Evolutionary conservation across 1,140 invertebrate genomes (phyloP), one percentile per base, ranked within the genome.

Genomic region (Hirudo medicinalis): DNA sequence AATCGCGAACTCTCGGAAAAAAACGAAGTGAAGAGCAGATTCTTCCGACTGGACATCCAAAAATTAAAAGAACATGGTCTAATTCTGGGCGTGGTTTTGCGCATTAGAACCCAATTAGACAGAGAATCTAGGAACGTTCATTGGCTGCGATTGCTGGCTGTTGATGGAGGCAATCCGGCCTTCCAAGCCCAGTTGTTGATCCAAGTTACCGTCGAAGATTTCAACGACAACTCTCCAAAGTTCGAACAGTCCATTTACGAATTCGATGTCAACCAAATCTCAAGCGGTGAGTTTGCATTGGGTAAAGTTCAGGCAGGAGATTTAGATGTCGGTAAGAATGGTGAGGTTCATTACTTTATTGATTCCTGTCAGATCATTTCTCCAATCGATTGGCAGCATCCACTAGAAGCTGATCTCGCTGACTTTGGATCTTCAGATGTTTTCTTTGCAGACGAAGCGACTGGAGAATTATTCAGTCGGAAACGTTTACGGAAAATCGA

Each of bases 171-270:
- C 11, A n/a, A 63, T 32, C 57, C 57, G 29, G 22, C 57, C 29
- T 32, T 63, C 8, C 29, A 22, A 32, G 57, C 57, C 11, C 22
- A 63, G 57, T 63, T 63, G 57, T 63, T 63, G 57, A 32, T 63
- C 29, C 3, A 63, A 32, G 29, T 63, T 32, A 63, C 57, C 1
- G 29, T 63, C 19, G 22, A 25, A 63, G 57, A 63, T 63, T 63
- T 63, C 17, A 63, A 63, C 13, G 57, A 63, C 15, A 63, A 63
- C 15, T 63, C 57, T 22, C 57, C 57, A 63, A 63, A 22, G 29
- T 63, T 63, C 19, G 57, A 63, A 9, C 29, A 25, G 22, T 6
- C 22, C 19, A 22, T 32, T n/a, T 63, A 63, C 57, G 57, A 63
- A 63, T 32, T 22, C 29, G 29, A 22, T 63, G 19, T 32, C 22